phyloP scores from a whole-genome alignment of 2,797 vertebrate genomes.

The Urosaurus nigricauda region DNA sequence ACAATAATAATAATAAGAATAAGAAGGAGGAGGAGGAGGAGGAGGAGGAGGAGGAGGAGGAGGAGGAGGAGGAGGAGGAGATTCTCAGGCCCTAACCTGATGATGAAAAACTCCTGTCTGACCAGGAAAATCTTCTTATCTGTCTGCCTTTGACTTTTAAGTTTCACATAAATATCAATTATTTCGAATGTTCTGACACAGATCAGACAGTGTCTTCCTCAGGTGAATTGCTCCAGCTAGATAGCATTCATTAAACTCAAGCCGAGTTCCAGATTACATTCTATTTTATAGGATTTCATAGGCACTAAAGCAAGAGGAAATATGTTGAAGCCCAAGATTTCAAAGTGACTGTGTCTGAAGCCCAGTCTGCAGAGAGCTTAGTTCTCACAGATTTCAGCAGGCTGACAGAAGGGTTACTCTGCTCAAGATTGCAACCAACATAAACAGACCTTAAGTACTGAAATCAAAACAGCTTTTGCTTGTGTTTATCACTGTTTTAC shows the following conservation, averaged over 20 bases:
- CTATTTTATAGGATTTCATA: not conserved
- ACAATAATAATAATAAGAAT: not conserved
- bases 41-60: no score
- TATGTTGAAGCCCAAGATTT: not conserved
- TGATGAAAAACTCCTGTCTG: slow-evolving; percentile 31
- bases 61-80: not conserved
- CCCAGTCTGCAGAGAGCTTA: not conserved
- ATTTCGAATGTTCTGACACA: slow-evolving; percentile 33
- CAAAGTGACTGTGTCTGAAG: not conserved
- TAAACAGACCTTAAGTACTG: not conserved
- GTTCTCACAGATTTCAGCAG: not conserved
- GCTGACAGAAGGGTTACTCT: not conserved
- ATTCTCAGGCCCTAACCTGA: slow-evolving; percentile 43
- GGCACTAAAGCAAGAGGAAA: not conserved
- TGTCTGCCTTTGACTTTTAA: slow-evolving; percentile 32
- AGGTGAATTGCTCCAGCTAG: slow-evolving; percentile 24
- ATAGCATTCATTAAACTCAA: slow-evolving; percentile 11
- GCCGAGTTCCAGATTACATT: slow-evolving; percentile 11
- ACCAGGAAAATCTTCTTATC: slow-evolving; percentile 49
- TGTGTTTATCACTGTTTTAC: not conserved
- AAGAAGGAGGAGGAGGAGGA: no score
- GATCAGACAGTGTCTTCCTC: slow-evolving; percentile 20
- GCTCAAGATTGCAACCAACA: not conserved
- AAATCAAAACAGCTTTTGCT: not conserved
- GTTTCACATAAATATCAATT: slow-evolving; percentile 10